phyloP scores from a whole-genome alignment of 2,797 vertebrate species.

The Schizothorax lantsangensis region DNA sequence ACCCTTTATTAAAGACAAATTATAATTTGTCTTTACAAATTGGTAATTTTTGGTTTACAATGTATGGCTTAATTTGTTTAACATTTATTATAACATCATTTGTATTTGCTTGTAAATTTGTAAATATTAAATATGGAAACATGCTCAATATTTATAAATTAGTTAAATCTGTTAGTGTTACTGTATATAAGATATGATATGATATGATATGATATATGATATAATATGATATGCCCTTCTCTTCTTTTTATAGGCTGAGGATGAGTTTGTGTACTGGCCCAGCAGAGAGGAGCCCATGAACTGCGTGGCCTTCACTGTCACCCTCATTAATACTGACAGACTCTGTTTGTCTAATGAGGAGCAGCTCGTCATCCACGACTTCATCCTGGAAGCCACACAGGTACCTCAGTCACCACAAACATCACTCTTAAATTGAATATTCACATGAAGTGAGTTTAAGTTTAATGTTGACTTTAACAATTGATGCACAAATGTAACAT shows the following conservation, averaged over 20 bases:
- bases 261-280: conserved; percentile 99
- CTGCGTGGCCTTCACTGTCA: conserved; percentile 98
- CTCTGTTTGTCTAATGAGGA: conserved; percentile 99
- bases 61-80: neutral
- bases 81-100: neutral
- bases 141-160: neutral
- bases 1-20: neutral
- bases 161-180: neutral
- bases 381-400: conserved; percentile 99
- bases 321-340: conserved; percentile 98
- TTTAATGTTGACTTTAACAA: neutral
- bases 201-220: neutral
- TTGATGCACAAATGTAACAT: neutral
- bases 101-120: neutral
- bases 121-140: neutral
- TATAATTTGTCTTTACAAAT: neutral
- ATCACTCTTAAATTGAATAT: neutral
- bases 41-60: neutral
- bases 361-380: conserved; percentile 99
- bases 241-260: conserved; percentile 86
- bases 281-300: conserved; percentile 99
- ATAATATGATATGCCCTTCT: neutral
- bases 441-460: neutral
- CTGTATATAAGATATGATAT: neutral
- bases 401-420: conserved; percentile 64